Evolutionary conservation across 2,113 vertebrate genomes (phyloP), one percentile per base, ranked within the genome.

Genomic region (Chloroceryle aenea): DNA sequence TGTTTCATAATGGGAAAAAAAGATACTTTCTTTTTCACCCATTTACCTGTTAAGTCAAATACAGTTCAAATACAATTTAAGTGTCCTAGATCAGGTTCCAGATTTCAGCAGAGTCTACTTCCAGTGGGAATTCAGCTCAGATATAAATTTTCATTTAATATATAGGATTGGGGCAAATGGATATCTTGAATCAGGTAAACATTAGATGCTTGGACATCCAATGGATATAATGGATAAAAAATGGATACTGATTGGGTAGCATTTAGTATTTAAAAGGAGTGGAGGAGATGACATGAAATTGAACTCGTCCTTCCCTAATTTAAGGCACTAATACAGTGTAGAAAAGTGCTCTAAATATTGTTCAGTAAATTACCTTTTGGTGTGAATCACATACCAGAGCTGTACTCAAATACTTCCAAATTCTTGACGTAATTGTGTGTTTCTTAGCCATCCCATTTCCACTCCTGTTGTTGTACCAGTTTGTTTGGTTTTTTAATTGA

Each of bases 301-400:
- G 27, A 73, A 64, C 43, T 2, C 5, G 80, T 87, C 42, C 23
- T 68, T 83, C 29, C 32, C 26, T 68, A 32, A 23, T 81, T 53
- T 48, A 63, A 6, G 29, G 8, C 27, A 26, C 8, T 85, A 53
- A 59, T 47, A 9, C 29, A 34, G 36, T n/a, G 10, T 58, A 48
- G 16, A 36, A 5, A 43, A 74, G 32, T 27, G 18, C 21, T 64
- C 26, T 73, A 62, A 50, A 34, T 71, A 23, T 18, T 67, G 34
- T 66, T 91, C 34, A 58, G 36, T 73, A 45, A 72, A 85, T 53
- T 87, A 16, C 53, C 43, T 88, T 93, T 90, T 83, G 71, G 67
- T 73, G 43, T 71, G 59, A 94, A 95, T 94, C 85, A 93, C 87
- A 89, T 95, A 94, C 91, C 91, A 87, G 82, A 90, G 59, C 58